phyloP scores from a whole-genome alignment of 2,888 invertebrate genomes.

The Cinara cedri region DNA sequence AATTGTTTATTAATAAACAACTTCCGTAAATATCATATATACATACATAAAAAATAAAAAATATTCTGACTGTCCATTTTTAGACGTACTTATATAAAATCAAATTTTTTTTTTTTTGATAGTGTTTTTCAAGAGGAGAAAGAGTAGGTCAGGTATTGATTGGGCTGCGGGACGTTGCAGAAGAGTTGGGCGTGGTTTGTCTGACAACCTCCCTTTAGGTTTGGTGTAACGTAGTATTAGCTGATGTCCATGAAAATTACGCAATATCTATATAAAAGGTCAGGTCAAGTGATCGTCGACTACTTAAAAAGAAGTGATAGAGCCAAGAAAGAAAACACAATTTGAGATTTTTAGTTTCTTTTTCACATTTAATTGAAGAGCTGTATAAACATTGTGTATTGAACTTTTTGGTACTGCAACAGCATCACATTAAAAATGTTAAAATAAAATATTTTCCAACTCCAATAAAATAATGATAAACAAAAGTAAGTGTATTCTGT shows the following conservation, averaged over 20 bases:
- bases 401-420: neutral
- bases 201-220: slow-evolving; percentile 5
- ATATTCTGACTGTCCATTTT: no score
- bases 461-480: neutral
- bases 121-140: slow-evolving; percentile 20
- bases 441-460: neutral
- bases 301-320: neutral
- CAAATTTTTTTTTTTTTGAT: neutral
- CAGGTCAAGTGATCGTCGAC: slow-evolving; percentile 22
- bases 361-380: neutral
- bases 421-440: no score
- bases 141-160: slow-evolving; percentile 56
- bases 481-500: neutral
- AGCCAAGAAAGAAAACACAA: neutral
- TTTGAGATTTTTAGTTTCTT: neutral
- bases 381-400: neutral
- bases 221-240: slow-evolving; percentile 23
- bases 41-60: no score
- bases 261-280: slow-evolving; percentile 28
- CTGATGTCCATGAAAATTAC: slow-evolving; percentile 39
- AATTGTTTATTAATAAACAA: no score
- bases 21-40: no score
- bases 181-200: slow-evolving; percentile 45
- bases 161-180: slow-evolving; percentile 53
- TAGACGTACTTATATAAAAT: no score